Evolutionary conservation across 2,113 vertebrate genomes (phyloP).

Genomic region (Nothobranchius kuhntae): DNA sequence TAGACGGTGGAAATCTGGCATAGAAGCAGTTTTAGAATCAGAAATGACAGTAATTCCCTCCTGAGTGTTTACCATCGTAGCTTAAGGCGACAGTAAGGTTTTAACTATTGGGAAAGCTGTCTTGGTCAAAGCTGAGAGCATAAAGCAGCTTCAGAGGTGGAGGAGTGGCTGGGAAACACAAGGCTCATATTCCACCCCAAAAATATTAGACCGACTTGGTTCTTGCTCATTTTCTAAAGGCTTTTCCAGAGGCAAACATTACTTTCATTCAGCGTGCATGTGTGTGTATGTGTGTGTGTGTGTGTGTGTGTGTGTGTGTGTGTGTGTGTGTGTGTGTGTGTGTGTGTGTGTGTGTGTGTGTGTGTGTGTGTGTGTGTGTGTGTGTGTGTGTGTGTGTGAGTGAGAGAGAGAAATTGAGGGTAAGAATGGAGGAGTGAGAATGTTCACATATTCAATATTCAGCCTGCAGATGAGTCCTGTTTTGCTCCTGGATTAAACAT

Average conservation of each 20-base stretch:
- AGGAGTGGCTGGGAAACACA: slow-evolving; percentile 52
- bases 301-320: slow-evolving; percentile 26
- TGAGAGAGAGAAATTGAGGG: slow-evolving; percentile 13
- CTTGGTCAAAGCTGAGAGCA: slow-evolving; percentile 34
- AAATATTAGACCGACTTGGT: slow-evolving; percentile 59
- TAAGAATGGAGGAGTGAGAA: slow-evolving; percentile 17
- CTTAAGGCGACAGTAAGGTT: slow-evolving; percentile 20
- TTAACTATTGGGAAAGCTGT: too few relatives aligned
- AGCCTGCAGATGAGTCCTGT: slow-evolving; percentile 71
- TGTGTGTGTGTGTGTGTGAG: slow-evolving; percentile 26
- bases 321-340: slow-evolving; percentile 28
- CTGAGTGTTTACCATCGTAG: slow-evolving; percentile 26
- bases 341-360: slow-evolving; percentile 20
- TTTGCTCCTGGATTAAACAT: slow-evolving; percentile 76
- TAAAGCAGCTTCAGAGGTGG: slow-evolving; percentile 61
- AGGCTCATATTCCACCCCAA: slow-evolving; percentile 61
- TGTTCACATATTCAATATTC: slow-evolving; percentile 68
- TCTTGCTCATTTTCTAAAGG: slow-evolving; percentile 68
- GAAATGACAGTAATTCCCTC: too few relatives aligned
- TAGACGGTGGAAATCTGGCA: neutral
- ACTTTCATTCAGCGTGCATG: slow-evolving; percentile 53
- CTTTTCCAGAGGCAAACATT: slow-evolving; percentile 68
- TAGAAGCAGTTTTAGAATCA: too few relatives aligned
- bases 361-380: slow-evolving; percentile 24
- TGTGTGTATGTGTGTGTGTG: slow-evolving; percentile 11